Base-by-base conservation (phyloP, 2,113 vertebrate species). In the Leptocoma aspasia region DNA sequence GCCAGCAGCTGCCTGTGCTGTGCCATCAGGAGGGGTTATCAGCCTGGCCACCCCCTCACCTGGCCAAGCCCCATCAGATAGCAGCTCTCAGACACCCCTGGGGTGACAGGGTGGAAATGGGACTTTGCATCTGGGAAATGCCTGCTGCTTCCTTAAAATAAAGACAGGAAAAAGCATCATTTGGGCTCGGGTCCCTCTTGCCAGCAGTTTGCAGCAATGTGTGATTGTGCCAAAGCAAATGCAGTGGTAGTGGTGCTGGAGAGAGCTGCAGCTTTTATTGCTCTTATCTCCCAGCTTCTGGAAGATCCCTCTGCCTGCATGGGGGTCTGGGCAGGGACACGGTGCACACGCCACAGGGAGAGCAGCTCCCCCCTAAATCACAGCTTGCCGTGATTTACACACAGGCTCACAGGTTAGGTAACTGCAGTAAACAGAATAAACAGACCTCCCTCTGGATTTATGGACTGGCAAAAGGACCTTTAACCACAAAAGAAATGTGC, bases 371-470 rank as follows among this genome's bases (percentile, higher is more conserved):
- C 94, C 52, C 93, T 97, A 97, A 98, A 98, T 98, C 97, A 97
- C 24, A 3, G 54, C 86, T 72, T 27, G 41, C 88, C 76, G 6
- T 97, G 97, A 98, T 98, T 98, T 98, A 98, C 95, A 54, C 26
- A 9, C 73, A 95, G 95, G 95, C 96, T 95, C 94, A 92, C 61
- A 50, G 96, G 95, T 96, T 97, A 96, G 83, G 97, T 97, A 98
- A 98, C 97, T 97, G 94, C 95, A 96, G 97, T 98, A 98, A 98
- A 98, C 97, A 98, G 97, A 97, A 97, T 96, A 97, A 97, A 97
- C 97, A 96, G 95, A 95, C 94, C 81, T 96, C 77, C 44, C 86
- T 80, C 65, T 54, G 85, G 96, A 98, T 98, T 98, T 98, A 98
- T 98, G 96, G 95, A 96, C 96, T 95, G 87, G 95, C 96, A 97